Evolutionary conservation across 2,113 vertebrate species (phyloP), one percentile per base, ranked within the genome.

Genomic region (Atrichornis clamosus): DNA sequence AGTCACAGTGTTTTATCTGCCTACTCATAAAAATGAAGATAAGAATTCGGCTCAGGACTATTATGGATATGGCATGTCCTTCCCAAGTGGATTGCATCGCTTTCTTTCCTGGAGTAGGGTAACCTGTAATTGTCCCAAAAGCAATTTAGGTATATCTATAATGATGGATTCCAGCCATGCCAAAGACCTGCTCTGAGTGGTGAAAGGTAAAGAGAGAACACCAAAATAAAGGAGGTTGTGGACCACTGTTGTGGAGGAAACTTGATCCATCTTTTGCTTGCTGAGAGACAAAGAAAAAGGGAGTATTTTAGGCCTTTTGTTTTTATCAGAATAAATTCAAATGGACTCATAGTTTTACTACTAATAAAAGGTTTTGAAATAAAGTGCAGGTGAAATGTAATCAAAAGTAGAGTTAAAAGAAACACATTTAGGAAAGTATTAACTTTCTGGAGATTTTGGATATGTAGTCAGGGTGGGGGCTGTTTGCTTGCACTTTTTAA

Each of bases 381-480:
- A 56, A 72, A 56, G 72, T 42, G 7, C 16, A 56, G 13, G 8
- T 46, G 50, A 83, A 83, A 85, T 56, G 11, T 18, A 73, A 65
- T 58, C 15, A 65, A 73, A 89, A 3, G 19, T 22, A 53, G 53
- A 72, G 63, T 58, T 26, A 19, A 47, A 94, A 84, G 3, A 69
- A 79, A 89, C n/a, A 6, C 6, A 14, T 67, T 63, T 74, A 67
- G 37, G 26, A 21, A 74, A 74, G 2, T 21, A 14, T 39, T 76
- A 4, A 14, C 7, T 73, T 85, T 21, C 14, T 68, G 24, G 21
- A 62, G 44, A 11, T 68, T 79, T 76, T 22, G 13, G 1, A 6
- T 33, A 3, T 53, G 49, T 60, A 10, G 5, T 19, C 1, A 0
- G 23, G 3, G 11, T 15, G 3, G 1, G 7, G 1, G 0, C 15